A percentile compares a stretch with the other conserved stretches of the same genome.
Evolutionary conservation across 2,888 invertebrate species (phyloP).

Genomic region (Scelioninae gen. 1): DNA sequence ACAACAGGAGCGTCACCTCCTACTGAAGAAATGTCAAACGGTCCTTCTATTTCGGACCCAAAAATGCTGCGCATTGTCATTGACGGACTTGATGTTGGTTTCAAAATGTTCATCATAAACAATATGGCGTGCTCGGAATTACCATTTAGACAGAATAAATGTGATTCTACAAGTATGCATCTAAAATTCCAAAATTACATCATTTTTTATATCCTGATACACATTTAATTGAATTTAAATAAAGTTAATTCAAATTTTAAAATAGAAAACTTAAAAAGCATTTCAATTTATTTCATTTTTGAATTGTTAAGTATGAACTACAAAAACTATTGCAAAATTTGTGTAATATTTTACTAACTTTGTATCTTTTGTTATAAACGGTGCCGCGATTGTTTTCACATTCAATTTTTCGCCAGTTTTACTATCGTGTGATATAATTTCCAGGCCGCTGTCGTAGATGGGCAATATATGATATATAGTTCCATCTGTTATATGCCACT

Average conservation of each 20-base stretch:
- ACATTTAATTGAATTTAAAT: too few relatives aligned
- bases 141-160: constrained; percentile 88
- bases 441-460: constrained; percentile 80
- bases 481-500: constrained; percentile 82
- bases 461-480: constrained; percentile 82
- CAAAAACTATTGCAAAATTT: constrained; percentile 11
- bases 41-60: constrained; percentile 80
- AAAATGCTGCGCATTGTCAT: constrained; percentile 81
- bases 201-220: too few relatives aligned
- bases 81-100: constrained; percentile 77
- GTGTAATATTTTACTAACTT: constrained; percentile 76
- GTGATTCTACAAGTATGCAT: constrained; percentile 87
- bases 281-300: too few relatives aligned
- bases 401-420: constrained; percentile 83
- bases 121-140: constrained; percentile 85
- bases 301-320: neutral
- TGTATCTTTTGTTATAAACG: constrained; percentile 80
- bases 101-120: constrained; percentile 87
- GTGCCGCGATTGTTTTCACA: constrained; percentile 77
- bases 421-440: constrained; percentile 82
- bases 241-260: constrained; percentile 3
- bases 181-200: constrained; percentile 82
- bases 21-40: constrained; percentile 78
- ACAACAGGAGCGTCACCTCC: constrained; percentile 79
- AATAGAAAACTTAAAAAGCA: too few relatives aligned